Percentiles rank a stretch among this genome's conserved stretches.
Evolutionary conservation across 2,797 vertebrate genomes (phyloP).

Genomic region (Spea hammondii): DNA sequence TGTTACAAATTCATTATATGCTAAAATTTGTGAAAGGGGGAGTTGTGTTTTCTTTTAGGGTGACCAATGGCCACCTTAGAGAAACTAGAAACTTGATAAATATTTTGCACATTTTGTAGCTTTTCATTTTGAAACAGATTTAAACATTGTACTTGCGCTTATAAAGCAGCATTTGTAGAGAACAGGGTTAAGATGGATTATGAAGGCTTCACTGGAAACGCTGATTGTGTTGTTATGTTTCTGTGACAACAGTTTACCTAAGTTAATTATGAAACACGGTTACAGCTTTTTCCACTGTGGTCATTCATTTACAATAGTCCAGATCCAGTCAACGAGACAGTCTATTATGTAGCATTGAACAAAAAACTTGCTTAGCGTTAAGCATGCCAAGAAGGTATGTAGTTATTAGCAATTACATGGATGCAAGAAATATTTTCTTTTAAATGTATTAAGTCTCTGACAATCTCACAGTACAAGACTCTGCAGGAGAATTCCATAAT

Average conservation of each 20-base stretch:
- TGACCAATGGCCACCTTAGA: no score
- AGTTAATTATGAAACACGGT: slow-evolving; percentile 26
- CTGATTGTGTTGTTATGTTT: slow-evolving; percentile 32
- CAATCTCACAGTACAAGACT: not conserved
- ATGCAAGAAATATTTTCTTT: not conserved
- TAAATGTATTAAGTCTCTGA: not conserved
- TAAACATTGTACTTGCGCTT: not conserved
- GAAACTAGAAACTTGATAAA: not conserved
- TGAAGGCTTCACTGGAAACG: not conserved
- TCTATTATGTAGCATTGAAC: slow-evolving; percentile 18
- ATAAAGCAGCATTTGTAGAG: not conserved
- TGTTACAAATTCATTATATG: no score
- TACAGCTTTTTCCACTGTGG: not conserved
- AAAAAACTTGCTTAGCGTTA: not conserved
- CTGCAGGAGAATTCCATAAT: no score
- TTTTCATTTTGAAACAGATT: not conserved
- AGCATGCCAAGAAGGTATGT: slow-evolving; percentile 3
- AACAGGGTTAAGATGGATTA: slow-evolving; percentile 4
- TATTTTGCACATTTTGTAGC: not conserved
- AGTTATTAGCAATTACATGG: not conserved
- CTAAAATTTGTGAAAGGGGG: no score
- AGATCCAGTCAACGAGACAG: not conserved
- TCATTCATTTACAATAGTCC: slow-evolving; percentile 26
- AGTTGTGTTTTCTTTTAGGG: no score
- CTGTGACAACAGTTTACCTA: slow-evolving; percentile 45